phyloP scores from a whole-genome alignment of 2,113 vertebrate species.

The Sterna hirundo region DNA sequence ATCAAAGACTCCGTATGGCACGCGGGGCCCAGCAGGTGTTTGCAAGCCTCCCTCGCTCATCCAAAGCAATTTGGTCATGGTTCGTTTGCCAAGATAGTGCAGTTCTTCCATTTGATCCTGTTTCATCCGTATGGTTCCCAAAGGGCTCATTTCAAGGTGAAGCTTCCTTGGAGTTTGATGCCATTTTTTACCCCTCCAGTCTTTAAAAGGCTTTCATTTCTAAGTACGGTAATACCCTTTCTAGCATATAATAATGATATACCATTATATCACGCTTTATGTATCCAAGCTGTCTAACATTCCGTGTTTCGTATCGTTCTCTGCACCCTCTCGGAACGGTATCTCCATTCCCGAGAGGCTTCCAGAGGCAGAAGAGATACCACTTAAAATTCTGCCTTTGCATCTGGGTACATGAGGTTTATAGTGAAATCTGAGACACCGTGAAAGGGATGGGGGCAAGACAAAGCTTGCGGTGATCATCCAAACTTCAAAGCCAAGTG shows the following conservation, averaged over 20 bases:
- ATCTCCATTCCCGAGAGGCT: background rate
- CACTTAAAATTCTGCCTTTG: conserved; percentile 1
- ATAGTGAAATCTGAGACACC: background rate
- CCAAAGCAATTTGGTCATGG: background rate
- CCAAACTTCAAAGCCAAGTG: background rate
- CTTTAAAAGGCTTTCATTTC: conserved; percentile 12
- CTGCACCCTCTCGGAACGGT: background rate
- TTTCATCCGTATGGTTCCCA: background rate
- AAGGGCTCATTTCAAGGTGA: background rate
- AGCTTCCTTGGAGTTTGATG: background rate
- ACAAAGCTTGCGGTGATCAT: background rate
- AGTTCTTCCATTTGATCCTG: background rate
- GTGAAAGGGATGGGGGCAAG: background rate
- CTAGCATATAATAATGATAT: background rate
- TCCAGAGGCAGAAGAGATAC: background rate
- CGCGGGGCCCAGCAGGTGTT: background rate
- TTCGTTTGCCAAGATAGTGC: background rate
- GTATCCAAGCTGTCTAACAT: background rate
- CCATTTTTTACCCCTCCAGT: background rate
- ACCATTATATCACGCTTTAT: background rate
- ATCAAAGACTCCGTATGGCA: background rate
- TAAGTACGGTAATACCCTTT: background rate
- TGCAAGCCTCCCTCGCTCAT: background rate
- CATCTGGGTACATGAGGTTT: background rate
- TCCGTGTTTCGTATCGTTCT: background rate